A percentile compares a stretch with the other conserved stretches of the same genome.
Evolutionary conservation across 2,888 invertebrate species (phyloP).

Genomic region (Tillus elongatus): DNA sequence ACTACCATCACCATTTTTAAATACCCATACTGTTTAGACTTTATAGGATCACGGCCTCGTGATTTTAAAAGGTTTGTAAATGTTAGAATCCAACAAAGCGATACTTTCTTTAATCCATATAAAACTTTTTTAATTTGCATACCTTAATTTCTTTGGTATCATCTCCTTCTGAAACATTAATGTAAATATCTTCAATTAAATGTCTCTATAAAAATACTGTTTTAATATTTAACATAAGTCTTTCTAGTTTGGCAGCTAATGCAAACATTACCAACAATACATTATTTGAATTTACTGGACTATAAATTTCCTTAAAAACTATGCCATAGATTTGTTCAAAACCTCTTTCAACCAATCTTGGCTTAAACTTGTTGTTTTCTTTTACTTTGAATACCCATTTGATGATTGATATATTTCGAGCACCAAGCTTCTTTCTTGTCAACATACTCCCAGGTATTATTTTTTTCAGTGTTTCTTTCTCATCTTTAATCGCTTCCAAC

Average conservation of each 20-base stretch:
- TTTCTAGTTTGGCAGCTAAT: conserved; percentile 1
- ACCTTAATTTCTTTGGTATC: too few relatives aligned
- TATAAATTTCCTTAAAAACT: conserved; percentile 14
- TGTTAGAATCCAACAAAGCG: too few relatives aligned
- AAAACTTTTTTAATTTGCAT: too few relatives aligned
- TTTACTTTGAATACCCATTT: conserved; percentile 22
- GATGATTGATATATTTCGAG: conserved; percentile 17
- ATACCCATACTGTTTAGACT: too few relatives aligned
- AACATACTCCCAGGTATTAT: conserved; percentile 19
- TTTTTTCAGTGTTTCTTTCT: conserved; percentile 21
- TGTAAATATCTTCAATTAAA: too few relatives aligned
- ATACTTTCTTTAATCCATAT: too few relatives aligned
- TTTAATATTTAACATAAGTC: neutral
- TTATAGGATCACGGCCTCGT: too few relatives aligned
- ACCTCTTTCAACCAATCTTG: conserved; percentile 20
- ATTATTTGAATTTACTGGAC: conserved; percentile 9
- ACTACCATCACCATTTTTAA: too few relatives aligned
- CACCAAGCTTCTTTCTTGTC: conserved; percentile 13
- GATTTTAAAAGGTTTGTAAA: too few relatives aligned
- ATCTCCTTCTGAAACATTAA: too few relatives aligned
- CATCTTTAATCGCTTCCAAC: conserved; percentile 17
- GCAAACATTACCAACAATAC: conserved; percentile 11
- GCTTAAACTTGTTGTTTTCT: conserved; percentile 20
- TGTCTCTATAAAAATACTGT: conserved; percentile 1
- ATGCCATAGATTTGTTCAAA: conserved; percentile 16